Conservation (phyloP, 2,888 invertebrate genomes). For the Pterostichus madidus region DNA sequence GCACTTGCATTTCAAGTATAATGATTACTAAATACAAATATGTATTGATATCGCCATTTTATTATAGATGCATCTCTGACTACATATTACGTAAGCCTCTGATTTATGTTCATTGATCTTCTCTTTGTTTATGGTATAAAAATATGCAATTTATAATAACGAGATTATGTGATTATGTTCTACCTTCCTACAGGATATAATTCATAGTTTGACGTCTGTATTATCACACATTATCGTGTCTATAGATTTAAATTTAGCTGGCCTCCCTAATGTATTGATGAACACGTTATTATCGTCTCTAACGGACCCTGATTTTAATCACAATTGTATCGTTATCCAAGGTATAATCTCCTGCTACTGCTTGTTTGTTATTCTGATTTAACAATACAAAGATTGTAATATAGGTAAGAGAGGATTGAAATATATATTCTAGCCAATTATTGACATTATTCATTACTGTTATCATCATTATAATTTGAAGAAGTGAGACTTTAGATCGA, state of each 20-base stretch:
- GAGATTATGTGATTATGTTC: constrained; percentile 34
- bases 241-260: constrained; percentile 41
- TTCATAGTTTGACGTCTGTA: constrained; percentile 6
- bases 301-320: constrained; percentile 40
- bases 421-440: background rate
- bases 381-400: constrained; percentile 8
- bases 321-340: constrained; percentile 41
- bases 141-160: constrained; percentile 7
- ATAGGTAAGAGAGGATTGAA: background rate
- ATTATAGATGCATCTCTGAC: too few relatives aligned
- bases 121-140: constrained; percentile 5
- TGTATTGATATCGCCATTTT: too few relatives aligned
- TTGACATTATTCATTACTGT: too few relatives aligned
- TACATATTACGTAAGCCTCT: too few relatives aligned
- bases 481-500: too few relatives aligned
- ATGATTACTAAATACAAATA: too few relatives aligned
- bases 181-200: background rate
- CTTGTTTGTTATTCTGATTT: background rate
- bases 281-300: constrained; percentile 27
- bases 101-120: background rate
- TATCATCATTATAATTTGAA: too few relatives aligned
- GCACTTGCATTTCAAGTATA: too few relatives aligned
- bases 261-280: constrained; percentile 34
- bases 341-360: constrained; percentile 14
- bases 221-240: constrained; percentile 34